A percentile compares a stretch with the other conserved stretches of the same genome.
Conservation (phyloP, 2,888 invertebrate genomes). For the Apodemia hepburni region DNA sequence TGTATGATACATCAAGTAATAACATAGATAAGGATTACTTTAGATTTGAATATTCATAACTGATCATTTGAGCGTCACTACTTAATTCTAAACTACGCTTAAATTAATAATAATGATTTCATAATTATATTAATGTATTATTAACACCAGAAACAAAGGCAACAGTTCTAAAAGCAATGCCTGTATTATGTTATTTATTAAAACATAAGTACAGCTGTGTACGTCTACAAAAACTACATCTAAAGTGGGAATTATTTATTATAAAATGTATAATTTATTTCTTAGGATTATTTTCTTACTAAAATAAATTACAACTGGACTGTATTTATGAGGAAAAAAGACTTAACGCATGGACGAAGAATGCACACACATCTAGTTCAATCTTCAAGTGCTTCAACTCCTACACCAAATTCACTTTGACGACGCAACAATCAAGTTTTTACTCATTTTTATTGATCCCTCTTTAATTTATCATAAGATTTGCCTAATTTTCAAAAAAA, state of each 20-base stretch:
- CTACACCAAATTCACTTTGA: neutral
- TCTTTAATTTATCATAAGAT: conserved; percentile 63
- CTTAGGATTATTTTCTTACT: conserved; percentile 42
- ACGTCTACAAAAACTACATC: conserved; percentile 43
- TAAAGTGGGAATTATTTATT: conserved; percentile 50
- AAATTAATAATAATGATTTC: conserved; percentile 35
- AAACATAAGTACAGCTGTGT: conserved; percentile 50
- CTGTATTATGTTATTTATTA: conserved; percentile 49
- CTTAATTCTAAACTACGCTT: conserved; percentile 43
- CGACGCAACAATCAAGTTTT: conserved; percentile 29
- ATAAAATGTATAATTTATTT: conserved; percentile 48
- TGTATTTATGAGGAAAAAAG: conserved; percentile 68
- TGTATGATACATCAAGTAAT: conserved; percentile 17
- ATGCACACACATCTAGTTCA: conserved; percentile 18
- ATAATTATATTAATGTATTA: conserved; percentile 15
- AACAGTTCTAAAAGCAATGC: conserved; percentile 34
- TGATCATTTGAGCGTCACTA: conserved; percentile 64
- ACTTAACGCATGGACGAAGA: conserved; percentile 43
- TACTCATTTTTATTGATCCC: conserved; percentile 56
- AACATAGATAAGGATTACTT: conserved; percentile 15
- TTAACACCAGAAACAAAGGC: conserved; percentile 12
- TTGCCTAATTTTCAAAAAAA: conserved; percentile 27
- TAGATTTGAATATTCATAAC: conserved; percentile 8
- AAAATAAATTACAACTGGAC: conserved; percentile 52
- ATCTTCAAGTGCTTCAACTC: conserved; percentile 5